A percentile compares a stretch with the other conserved stretches of the same genome.
Evolutionary conservation across 2,113 vertebrate species (phyloP).

Genomic region (Ellobius talpinus): DNA sequence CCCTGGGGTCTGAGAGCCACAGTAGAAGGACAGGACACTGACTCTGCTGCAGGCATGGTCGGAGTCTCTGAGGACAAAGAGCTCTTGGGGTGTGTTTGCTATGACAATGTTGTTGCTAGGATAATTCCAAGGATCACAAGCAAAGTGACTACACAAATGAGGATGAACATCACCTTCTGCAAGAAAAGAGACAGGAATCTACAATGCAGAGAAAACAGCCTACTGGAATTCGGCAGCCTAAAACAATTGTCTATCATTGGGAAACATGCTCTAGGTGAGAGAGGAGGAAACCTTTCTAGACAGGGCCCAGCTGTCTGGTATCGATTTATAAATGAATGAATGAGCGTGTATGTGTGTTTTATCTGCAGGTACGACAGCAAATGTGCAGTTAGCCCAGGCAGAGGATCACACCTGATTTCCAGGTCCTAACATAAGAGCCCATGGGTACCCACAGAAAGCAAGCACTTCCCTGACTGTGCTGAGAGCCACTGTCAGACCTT

Average conservation of each 20-base stretch:
- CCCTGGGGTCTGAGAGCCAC: conserved; percentile 28
- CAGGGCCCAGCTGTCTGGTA: neutral
- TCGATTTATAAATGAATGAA: neutral
- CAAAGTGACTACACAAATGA: conserved; percentile 88
- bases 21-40: neutral
- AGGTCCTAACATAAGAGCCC: neutral
- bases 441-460: neutral
- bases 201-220: neutral
- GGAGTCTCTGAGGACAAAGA: conserved; percentile 62
- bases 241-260: neutral
- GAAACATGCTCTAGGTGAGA: neutral
- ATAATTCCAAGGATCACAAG: conserved; percentile 92
- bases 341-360: neutral
- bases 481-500: neutral
- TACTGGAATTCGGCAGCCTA: neutral
- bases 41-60: conserved; percentile 40
- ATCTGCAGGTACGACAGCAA: neutral
- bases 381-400: neutral
- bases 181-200: conserved; percentile 79
- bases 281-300: neutral
- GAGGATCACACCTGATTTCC: neutral
- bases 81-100: conserved; percentile 80
- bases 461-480: neutral
- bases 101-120: conserved; percentile 87
- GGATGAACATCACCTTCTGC: conserved; percentile 92